Evolutionary conservation across 1,140 invertebrate species (phyloP).

Genomic region (Plodia interpunctella): DNA sequence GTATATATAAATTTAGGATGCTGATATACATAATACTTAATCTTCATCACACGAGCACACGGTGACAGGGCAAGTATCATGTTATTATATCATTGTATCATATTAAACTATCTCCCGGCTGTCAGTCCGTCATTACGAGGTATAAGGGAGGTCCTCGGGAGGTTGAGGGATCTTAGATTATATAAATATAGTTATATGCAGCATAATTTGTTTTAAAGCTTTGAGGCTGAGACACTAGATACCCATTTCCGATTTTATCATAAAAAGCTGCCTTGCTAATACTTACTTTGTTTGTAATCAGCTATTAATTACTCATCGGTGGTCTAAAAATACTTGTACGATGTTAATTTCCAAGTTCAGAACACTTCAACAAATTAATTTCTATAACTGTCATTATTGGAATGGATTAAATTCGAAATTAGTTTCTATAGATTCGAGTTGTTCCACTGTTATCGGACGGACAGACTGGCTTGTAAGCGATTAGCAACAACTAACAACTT

Average conservation of each 20-base stretch:
- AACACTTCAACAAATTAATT: too few species aligned
- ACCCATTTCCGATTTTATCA: too few species aligned
- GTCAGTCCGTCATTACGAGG: conserved; percentile 27
- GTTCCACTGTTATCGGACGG: neutral
- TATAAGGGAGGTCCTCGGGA: conserved; percentile 21
- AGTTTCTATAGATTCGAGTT: neutral
- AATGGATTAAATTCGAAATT: too few species aligned
- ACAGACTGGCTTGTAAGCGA: neutral
- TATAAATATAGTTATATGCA: neutral
- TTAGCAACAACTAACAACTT: neutral
- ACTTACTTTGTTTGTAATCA: too few species aligned
- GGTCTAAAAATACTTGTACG: too few species aligned
- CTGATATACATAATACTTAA: neutral
- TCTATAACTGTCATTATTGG: too few species aligned
- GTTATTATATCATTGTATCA: conserved; percentile 6
- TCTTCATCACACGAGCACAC: neutral
- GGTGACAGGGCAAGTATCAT: neutral
- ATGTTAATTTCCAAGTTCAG: too few species aligned
- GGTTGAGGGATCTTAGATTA: neutral
- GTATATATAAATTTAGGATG: too few species aligned
- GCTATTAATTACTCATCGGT: too few species aligned
- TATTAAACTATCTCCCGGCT: conserved; percentile 23
- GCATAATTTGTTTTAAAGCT: neutral
- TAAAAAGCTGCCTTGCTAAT: too few species aligned
- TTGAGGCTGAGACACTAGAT: neutral